A percentile compares a stretch with the other conserved stretches of the same genome.
Evolutionary conservation across 2,888 invertebrate genomes (phyloP).

Genomic region (Brachylomia viminalis): DNA sequence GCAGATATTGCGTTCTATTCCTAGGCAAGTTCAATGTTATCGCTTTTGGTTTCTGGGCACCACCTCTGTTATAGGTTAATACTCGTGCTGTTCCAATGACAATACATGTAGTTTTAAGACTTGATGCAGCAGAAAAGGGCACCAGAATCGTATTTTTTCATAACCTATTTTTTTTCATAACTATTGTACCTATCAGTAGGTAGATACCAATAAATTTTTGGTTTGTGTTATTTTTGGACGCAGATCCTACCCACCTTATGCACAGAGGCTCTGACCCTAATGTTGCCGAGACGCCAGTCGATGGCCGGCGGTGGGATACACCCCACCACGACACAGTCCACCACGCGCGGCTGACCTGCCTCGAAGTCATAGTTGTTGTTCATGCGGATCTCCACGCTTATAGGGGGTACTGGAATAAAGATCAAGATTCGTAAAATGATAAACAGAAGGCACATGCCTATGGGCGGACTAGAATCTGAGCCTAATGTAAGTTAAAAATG

Average conservation of each 20-base stretch:
- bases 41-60: too few relatives aligned
- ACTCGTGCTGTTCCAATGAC: background rate
- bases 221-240: background rate
- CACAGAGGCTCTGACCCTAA: conserved; percentile 76
- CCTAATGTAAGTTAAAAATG: too few relatives aligned
- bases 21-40: too few relatives aligned
- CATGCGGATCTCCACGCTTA: conserved; percentile 82
- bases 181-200: background rate
- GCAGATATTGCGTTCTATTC: too few relatives aligned
- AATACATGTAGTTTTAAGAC: background rate
- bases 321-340: conserved; percentile 86
- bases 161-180: background rate
- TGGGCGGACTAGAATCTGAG: background rate
- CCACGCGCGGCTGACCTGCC: conserved; percentile 82
- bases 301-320: conserved; percentile 82
- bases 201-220: background rate
- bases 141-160: background rate
- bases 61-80: too few relatives aligned
- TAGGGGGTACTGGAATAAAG: conserved; percentile 77
- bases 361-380: conserved; percentile 84
- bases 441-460: background rate
- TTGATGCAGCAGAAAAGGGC: background rate
- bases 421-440: background rate
- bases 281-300: conserved; percentile 82
- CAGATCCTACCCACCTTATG: conserved; percentile 78